phyloP scores from a whole-genome alignment of 2,113 vertebrate genomes.

The Psilopsiagon aymara region DNA sequence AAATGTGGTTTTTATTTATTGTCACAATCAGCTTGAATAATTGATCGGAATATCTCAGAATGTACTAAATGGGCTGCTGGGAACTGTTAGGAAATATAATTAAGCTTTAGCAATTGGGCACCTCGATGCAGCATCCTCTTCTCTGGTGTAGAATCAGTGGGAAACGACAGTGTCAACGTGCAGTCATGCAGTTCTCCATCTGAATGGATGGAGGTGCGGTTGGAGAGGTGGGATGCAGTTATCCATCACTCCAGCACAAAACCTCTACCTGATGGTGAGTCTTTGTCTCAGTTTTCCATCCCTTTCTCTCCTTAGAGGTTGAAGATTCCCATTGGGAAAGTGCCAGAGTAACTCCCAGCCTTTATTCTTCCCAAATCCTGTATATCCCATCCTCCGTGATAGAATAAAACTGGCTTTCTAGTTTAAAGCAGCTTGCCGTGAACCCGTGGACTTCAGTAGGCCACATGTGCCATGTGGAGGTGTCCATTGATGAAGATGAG shows the following conservation, averaged over 20 bases:
- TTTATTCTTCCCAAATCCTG: accelerated
- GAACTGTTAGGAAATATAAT: constrained; percentile 24
- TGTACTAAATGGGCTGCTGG: constrained; percentile 49
- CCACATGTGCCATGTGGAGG: neutral
- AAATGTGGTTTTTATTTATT: constrained; percentile 54
- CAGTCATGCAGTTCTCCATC: neutral
- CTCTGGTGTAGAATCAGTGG: neutral
- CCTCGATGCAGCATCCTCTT: neutral
- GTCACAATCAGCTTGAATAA: constrained; percentile 51
- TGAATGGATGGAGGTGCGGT: neutral
- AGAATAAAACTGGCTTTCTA: neutral
- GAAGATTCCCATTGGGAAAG: neutral
- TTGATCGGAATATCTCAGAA: constrained; percentile 44
- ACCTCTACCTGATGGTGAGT: accelerated
- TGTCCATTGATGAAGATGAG: neutral
- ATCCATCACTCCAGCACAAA: accelerated
- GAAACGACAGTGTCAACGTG: accelerated
- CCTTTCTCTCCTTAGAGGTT: accelerated
- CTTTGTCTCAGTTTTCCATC: accelerated
- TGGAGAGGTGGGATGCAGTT: neutral
- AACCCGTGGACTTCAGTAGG: neutral
- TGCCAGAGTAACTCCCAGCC: neutral
- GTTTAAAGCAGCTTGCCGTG: neutral
- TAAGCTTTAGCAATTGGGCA: neutral
- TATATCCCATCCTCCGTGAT: accelerated